These are phyloP conservation scores for Nematostella vectensis DNA, from an alignment of 92 coral and sea anemone species.

Conservation along the genomic window DNA sequence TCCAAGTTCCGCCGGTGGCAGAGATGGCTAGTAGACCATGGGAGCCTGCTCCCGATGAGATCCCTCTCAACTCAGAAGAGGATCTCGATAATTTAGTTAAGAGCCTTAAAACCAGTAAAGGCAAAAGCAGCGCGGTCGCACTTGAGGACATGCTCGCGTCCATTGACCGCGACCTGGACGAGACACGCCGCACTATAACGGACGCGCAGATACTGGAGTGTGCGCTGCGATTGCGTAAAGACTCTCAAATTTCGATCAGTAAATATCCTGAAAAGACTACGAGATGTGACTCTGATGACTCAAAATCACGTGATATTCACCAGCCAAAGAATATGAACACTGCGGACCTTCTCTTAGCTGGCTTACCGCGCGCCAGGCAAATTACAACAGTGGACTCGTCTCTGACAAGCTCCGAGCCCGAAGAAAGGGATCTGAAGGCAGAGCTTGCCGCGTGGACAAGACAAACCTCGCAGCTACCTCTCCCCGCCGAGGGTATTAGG, in stretches of 20 bases:
- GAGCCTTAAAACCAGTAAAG: constrained; percentile 11
- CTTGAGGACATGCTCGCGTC: constrained; percentile 71
- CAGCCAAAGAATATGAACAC: too few species aligned
- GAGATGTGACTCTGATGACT: neutral
- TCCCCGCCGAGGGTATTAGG: constrained; percentile 5
- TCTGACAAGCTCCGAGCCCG: constrained; percentile 1
- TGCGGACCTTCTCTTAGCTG: too few species aligned
- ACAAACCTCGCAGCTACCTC: constrained; percentile 2
- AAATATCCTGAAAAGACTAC: neutral
- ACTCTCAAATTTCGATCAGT: neutral
- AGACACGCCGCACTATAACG: constrained; percentile 73
- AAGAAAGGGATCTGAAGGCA: constrained; percentile 28
- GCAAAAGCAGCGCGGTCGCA: constrained; percentile 21
- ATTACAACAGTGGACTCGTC: neutral
- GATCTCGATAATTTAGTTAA: constrained; percentile 13
- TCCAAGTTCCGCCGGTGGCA: constrained; percentile 23
- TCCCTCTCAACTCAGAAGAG: constrained; percentile 10
- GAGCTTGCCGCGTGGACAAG: constrained; percentile 19
- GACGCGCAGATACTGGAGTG: constrained; percentile 74
- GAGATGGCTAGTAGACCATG: constrained; percentile 10
- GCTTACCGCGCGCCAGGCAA: too few species aligned
- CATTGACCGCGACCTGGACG: constrained; percentile 80
- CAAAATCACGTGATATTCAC: too few species aligned
- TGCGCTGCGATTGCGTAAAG: constrained; percentile 33
- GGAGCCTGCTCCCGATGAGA: constrained; percentile 16